phyloP scores from a whole-genome alignment of 2,888 invertebrate species.

The Ophioninae sp. region DNA sequence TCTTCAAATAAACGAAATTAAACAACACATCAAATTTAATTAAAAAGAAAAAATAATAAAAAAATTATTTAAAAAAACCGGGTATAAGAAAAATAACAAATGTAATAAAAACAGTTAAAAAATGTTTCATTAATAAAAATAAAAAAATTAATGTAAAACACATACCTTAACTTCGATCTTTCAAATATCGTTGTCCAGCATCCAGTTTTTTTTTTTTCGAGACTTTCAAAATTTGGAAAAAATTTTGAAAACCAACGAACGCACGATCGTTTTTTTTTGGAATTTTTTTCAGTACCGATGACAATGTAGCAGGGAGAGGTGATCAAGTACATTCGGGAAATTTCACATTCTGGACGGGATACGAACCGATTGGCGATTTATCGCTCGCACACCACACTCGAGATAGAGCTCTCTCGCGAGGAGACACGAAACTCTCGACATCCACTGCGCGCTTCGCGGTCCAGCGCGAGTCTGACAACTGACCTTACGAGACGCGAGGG shows the following conservation, averaged over 20 bases:
- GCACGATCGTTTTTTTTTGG: neutral
- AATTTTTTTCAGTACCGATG: conserved; percentile 9
- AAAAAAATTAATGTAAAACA: conserved; percentile 6
- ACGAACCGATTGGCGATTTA: conserved; percentile 25
- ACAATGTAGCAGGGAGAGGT: neutral
- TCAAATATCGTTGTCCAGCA: conserved; percentile 2
- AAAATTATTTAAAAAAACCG: too few species aligned
- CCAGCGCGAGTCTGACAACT: conserved; percentile 78
- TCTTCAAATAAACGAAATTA: neutral
- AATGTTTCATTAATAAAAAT: too few species aligned
- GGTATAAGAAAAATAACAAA: too few species aligned
- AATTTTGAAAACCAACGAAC: neutral
- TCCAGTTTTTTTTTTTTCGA: neutral
- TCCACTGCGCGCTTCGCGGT: conserved; percentile 74
- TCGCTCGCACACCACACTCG: conserved; percentile 32
- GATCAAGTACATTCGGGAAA: conserved; percentile 29
- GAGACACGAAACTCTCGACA: conserved; percentile 57
- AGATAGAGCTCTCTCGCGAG: conserved; percentile 51
- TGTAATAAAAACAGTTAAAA: too few species aligned
- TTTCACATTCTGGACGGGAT: conserved; percentile 54
- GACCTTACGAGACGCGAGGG: conserved; percentile 55
- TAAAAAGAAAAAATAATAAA: too few species aligned
- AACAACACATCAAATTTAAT: too few species aligned
- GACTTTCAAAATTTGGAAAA: neutral
- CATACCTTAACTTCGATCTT: conserved; percentile 42